Evolutionary conservation across 2,797 vertebrate species (phyloP).

Genomic region (Danio albolineatus): DNA sequence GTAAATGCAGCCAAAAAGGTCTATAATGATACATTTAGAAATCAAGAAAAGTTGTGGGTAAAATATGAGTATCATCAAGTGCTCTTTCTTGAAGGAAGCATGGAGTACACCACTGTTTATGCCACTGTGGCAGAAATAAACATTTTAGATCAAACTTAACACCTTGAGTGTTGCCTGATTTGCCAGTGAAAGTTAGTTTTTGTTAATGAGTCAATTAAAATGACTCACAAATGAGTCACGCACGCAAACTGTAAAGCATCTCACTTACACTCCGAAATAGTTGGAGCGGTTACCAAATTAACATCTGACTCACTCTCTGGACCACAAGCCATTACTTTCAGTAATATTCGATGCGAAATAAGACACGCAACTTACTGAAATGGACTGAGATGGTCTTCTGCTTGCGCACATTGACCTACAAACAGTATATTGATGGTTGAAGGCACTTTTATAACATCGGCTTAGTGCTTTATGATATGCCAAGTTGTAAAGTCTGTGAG

Average conservation of each 20-base stretch:
- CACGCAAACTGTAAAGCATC: constrained; percentile 6
- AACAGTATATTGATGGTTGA: background rate
- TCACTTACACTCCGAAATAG: constrained; percentile 30
- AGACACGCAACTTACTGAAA: background rate
- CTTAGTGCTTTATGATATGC: background rate
- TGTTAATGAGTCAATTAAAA: constrained; percentile 16
- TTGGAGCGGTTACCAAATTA: constrained; percentile 27
- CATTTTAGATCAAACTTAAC: background rate
- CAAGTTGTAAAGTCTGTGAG: background rate
- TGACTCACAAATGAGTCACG: constrained; percentile 21
- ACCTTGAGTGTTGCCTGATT: background rate
- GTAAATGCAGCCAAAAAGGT: no score
- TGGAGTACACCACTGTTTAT: background rate
- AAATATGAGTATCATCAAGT: no score
- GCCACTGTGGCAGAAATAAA: background rate
- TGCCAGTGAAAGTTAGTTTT: background rate
- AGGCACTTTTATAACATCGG: background rate
- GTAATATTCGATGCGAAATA: constrained; percentile 18
- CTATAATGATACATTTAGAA: no score
- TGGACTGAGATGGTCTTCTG: constrained; percentile 20
- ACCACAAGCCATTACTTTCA: constrained; percentile 28
- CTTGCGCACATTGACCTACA: constrained; percentile 2
- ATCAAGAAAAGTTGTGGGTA: no score
- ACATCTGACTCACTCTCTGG: constrained; percentile 26
- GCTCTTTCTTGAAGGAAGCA: no score